Base-by-base conservation (phyloP, 2,113 vertebrate genomes). In the Cairina moschata region DNA sequence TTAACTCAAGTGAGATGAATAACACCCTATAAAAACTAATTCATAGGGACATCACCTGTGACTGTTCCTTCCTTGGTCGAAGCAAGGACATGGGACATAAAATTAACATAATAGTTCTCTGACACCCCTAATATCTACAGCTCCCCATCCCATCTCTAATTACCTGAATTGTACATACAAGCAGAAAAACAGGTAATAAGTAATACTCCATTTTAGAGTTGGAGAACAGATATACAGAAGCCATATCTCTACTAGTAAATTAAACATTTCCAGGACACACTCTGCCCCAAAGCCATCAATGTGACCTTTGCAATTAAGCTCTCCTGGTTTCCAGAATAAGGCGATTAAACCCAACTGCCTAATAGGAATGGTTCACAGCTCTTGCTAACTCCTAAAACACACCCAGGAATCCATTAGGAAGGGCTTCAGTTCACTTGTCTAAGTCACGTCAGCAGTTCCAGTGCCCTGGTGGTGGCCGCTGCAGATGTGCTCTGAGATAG, bases 351-450 rank as follows among this genome's bases (percentile, higher is more conserved):
- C 23, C 15, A 69, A 32, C 32, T 79, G 9, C 5, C n/a, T 5
- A 3, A 14, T 34, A 32, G 23, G 10, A 77, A 62, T 0, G 0
- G 31, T 40, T 3, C 15, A 29, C 0, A 60, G 34, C 6, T 59
- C 11, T 46, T 42, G 2, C 0, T 5, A 26, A 28, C 13, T 54
- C 29, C 55, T 15, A 16, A 74, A 83, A 54, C 16, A 48, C 6
- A 18, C 8, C 6, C 36, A 74, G 28, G 5, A 74, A 9, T 2
- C 62, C 21, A 2, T 8, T 31, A 38, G 17, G 26, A 90, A 58
- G 32, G 8, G 10, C 9, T 5, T 66, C 36, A 52, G 8, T 31
- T 82, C 23, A 17, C 28, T 46, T 55, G 9, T 26, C 11, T 59
- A 55, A 82, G 10, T 7, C 29, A 55, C 3, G 25, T n/a, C 4